Evolutionary conservation across 1,140 invertebrate species (phyloP), one percentile per base, ranked within the genome.

Genomic region (Proales similis): DNA sequence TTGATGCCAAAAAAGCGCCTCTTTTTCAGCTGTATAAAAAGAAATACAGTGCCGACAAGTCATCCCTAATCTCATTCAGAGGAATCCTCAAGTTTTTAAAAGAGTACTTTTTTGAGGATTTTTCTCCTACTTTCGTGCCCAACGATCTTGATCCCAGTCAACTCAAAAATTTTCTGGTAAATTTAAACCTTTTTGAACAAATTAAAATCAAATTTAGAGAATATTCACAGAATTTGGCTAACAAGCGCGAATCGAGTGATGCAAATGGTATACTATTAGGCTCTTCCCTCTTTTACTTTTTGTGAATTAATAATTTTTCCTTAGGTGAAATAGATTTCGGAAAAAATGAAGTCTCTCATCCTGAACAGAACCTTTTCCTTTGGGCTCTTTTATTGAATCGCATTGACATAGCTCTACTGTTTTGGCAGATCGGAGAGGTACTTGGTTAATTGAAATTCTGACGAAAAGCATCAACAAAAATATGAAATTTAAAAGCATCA

Each of bases 361-460:
- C 72, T 30, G 68, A 71, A 27, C 65, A 65, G 36, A 70, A 76
- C 30, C 65, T 76, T 42, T 73, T 76, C 65, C 32, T 75, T 2
- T 75, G 72, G 71, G 71, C 72, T 12, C 43, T 74, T 2, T 60
- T 76, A 6, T 65, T 74, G 22, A 74, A 75, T 53, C 65, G 73
- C 20, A 65, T 65, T 7, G 66, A 70, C 19, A 48, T 76, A 11
- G 73, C 70, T 5, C 64, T 69, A 27, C 48, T 73, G n/a, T 71
- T 75, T 60, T 73, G 73, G 71, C 69, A 68, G 48, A 38, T 65
- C 22, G 71, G 71, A 30, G 64, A 63, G 47, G 67, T 73, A 65
- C 70, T 24, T 46, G 2, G 20, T 45, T 45, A 45, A 45, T 12
- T 22, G 2, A 45, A 45, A 2, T 11, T n/a, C 27, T n/a, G 29